Base-by-base conservation (phyloP, 2,113 vertebrate genomes). In the Lycaon pictus region DNA sequence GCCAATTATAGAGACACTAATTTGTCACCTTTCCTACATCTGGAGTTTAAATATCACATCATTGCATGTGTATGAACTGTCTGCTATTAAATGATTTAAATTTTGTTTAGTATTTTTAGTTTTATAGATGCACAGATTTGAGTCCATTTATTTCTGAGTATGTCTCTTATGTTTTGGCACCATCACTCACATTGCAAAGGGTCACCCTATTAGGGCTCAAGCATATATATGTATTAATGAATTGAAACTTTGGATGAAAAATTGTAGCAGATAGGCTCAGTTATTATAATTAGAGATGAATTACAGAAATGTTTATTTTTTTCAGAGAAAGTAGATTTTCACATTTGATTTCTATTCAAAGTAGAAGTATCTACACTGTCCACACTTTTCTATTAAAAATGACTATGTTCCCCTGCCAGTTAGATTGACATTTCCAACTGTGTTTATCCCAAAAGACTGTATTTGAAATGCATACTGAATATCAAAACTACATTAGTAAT, bases 401-500 rank as follows among this genome's bases (percentile, higher is more conserved):
- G 53, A 35, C 10, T 48, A 32, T 83, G 63, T 88, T 96, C 25
- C 94, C 58, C 72, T 97, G 96, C 85, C 85, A 76, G 87, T 94
- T 93, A 83, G 95, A 82, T 93, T 97, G 96, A 94, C 93, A 96
- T 96, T 97, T 98, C 79, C 94, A 91, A 93, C 97, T 94, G 77
- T 98, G 97, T 90, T 95, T 92, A 98, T 92, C 87, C 90, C 97
- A 96, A 97, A 97, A 84, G 55, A 97, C 79, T 98, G 98, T 96
- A 95, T 93, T 95, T 94, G 93, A 98, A 89, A 84, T 93, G 67
- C 92, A 97, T 96, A 93, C 76, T 97, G 95, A 98, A 97, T 56
- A 83, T 97, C 95, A 96, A 97, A 98, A 97, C 80, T 91, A 92
- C 97, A 94, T 97, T 92, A 91, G 56, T 83, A 99, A 99, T 99